These are phyloP conservation scores for Myodes glareolus DNA, from an alignment of 2,113 vertebrate species.

Conservation along the genomic window DNA sequence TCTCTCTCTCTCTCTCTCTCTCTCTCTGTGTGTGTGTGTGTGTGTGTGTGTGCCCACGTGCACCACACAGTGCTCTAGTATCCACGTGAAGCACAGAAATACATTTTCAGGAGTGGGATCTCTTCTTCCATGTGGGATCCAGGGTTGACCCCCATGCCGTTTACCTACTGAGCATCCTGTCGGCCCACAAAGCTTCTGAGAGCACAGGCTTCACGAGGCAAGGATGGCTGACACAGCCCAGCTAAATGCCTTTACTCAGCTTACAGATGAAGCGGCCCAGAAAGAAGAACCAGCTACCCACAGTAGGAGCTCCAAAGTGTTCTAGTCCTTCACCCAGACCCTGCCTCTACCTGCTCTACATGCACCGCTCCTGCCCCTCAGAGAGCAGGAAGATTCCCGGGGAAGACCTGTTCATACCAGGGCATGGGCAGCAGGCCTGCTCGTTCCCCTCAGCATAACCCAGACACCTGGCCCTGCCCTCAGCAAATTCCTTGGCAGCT, in stretches of 20 bases:
- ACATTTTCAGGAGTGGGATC: background rate
- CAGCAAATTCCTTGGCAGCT: background rate
- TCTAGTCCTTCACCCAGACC: background rate
- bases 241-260: background rate
- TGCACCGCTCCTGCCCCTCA: background rate
- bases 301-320: background rate
- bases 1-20: background rate
- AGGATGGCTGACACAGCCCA: background rate
- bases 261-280: background rate
- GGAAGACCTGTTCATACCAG: background rate
- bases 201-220: background rate
- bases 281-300: background rate
- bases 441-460: background rate
- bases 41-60: background rate
- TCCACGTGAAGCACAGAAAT: background rate
- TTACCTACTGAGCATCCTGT: background rate
- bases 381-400: background rate
- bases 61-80: background rate
- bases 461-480: background rate
- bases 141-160: background rate
- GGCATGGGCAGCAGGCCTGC: background rate
- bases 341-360: too few species aligned
- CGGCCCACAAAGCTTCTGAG: background rate
- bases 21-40: background rate
- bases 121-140: background rate